Evolutionary conservation across 2,113 vertebrate genomes (phyloP).

Genomic region (Nibea coibor): DNA sequence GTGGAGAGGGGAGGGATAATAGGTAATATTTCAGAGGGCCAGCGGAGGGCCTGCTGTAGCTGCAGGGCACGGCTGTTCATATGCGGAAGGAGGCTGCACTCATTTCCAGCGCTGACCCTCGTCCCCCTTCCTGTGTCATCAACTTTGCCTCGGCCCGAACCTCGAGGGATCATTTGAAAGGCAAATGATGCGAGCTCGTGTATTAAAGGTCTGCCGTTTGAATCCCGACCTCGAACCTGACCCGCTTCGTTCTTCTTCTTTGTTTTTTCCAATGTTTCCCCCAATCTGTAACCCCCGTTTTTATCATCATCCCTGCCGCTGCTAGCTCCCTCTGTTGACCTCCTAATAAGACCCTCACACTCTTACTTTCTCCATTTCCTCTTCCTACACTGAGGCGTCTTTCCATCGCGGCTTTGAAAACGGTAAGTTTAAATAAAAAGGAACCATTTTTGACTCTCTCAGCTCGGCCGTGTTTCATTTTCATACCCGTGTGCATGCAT

Average conservation of each 20-base stretch:
- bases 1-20: constrained; percentile 52
- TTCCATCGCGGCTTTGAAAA: neutral
- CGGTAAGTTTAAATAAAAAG: neutral
- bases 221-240: constrained; percentile 28
- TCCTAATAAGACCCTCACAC: neutral
- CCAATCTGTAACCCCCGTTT: neutral
- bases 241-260: neutral
- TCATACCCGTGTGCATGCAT: neutral
- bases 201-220: constrained; percentile 17
- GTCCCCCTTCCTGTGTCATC: constrained; percentile 51
- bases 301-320: neutral
- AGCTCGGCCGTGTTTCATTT: neutral
- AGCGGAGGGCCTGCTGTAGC: constrained; percentile 43
- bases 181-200: constrained; percentile 65
- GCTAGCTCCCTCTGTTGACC: constrained; percentile 4
- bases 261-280: neutral
- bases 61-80: constrained; percentile 53
- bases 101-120: constrained; percentile 59
- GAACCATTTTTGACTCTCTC: neutral
- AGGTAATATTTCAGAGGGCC: constrained; percentile 71
- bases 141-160: constrained; percentile 51
- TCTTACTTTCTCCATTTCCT: neutral
- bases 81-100: constrained; percentile 51
- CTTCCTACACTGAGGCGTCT: neutral
- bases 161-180: constrained; percentile 63